phyloP scores from a whole-genome alignment of 1,140 invertebrate species.

The Melanaphis sacchari region DNA sequence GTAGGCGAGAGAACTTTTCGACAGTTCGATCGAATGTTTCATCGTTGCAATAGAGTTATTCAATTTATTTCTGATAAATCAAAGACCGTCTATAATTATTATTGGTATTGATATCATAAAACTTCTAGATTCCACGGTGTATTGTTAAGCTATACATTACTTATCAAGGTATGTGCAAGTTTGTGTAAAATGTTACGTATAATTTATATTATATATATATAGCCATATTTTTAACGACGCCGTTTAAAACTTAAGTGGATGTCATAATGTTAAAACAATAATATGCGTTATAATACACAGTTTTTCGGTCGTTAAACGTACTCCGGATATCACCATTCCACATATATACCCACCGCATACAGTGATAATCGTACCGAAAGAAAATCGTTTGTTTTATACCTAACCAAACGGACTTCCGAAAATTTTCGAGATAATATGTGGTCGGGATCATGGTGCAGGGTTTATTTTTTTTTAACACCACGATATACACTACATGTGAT shows the following conservation, averaged over 20 bases:
- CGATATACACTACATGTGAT: not conserved
- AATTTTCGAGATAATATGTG: not conserved
- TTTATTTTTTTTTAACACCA: not conserved
- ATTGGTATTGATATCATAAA: not conserved
- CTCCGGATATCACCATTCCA: slow-evolving; percentile 10
- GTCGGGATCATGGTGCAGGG: no score
- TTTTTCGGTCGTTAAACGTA: not conserved
- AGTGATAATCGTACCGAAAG: not conserved
- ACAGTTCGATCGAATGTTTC: not conserved
- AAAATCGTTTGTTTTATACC: not conserved
- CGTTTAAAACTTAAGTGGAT: not conserved
- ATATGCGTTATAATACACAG: not conserved
- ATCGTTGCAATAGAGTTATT: not conserved
- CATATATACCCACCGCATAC: not conserved
- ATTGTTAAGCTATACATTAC: not conserved
- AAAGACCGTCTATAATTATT: not conserved
- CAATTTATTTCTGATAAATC: not conserved
- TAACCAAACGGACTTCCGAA: slow-evolving; percentile 7
- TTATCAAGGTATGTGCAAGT: not conserved
- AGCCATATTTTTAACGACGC: no score
- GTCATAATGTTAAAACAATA: not conserved
- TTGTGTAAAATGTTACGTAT: not conserved
- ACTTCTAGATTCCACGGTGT: not conserved
- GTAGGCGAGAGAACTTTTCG: not conserved
- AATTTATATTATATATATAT: no score